A percentile compares a stretch with the other conserved stretches of the same genome.
phyloP scores from a whole-genome alignment of 2,797 vertebrate genomes.

The Cygnus olor region DNA sequence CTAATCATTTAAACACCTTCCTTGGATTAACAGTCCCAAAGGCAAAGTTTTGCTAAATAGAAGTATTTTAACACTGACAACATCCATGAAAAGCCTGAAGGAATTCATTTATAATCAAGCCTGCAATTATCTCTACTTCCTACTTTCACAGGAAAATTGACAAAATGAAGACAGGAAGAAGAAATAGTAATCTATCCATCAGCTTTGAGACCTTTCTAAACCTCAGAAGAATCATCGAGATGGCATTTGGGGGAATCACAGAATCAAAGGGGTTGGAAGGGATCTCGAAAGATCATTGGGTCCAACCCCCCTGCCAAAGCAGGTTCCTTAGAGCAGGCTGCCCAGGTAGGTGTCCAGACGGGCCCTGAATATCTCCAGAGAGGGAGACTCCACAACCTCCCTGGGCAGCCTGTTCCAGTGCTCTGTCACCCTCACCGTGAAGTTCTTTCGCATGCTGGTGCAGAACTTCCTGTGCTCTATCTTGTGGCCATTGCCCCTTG shows the following conservation, averaged over 20 bases:
- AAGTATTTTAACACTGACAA: background rate
- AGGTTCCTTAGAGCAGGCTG: no score
- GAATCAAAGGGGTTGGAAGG: no score
- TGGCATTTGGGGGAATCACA: background rate
- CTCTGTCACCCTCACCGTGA: no score
- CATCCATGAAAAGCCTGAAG: background rate
- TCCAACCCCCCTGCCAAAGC: no score
- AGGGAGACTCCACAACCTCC: no score
- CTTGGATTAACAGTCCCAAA: constrained; percentile 8
- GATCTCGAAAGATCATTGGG: no score
- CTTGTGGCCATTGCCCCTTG: no score
- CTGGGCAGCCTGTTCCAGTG: no score
- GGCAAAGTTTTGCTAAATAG: background rate
- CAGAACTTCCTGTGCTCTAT: no score
- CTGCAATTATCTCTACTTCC: background rate
- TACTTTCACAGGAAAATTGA: background rate
- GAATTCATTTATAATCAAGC: background rate
- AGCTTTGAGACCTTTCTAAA: background rate
- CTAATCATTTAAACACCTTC: background rate
- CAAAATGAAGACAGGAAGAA: background rate
- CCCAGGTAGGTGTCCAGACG: no score
- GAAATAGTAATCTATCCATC: constrained; percentile 13
- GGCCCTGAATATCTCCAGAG: no score
- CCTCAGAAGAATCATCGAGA: background rate
- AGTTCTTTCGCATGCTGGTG: no score